Evolutionary conservation across 1,140 invertebrate genomes (phyloP).

Genomic region (Agrypnia vestita): DNA sequence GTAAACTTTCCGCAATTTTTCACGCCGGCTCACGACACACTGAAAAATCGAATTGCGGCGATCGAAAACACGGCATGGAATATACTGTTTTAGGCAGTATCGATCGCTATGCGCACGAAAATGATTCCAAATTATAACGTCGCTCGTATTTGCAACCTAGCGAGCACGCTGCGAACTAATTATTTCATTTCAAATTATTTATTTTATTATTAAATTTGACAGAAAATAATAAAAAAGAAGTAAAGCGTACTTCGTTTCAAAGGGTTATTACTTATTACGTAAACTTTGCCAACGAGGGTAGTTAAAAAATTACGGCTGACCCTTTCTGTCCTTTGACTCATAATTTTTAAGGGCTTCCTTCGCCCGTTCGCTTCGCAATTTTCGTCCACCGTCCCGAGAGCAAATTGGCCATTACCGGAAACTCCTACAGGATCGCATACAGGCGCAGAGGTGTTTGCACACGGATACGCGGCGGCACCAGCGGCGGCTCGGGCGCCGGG

Average conservation of each 20-base stretch:
- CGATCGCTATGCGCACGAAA: conserved; percentile 24
- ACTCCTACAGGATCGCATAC: conserved; percentile 36
- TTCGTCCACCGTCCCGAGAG: conserved; percentile 32
- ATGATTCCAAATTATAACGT: neutral
- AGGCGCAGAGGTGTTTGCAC: conserved; percentile 29
- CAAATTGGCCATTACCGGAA: conserved; percentile 39
- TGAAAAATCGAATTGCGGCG: conserved; percentile 38
- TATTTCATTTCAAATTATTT: too few species aligned
- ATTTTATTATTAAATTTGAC: too few species aligned
- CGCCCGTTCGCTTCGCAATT: conserved; percentile 27
- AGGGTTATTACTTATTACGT: too few species aligned
- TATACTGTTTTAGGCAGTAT: conserved; percentile 25
- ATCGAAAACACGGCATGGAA: conserved; percentile 34
- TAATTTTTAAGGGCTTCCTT: conserved; percentile 39
- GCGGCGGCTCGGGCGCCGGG: neutral
- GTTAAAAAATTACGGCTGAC: conserved; percentile 14
- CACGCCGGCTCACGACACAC: conserved; percentile 35
- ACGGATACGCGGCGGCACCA: neutral
- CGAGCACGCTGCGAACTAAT: neutral
- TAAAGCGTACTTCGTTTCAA: too few species aligned
- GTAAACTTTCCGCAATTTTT: conserved; percentile 60
- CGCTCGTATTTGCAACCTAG: neutral
- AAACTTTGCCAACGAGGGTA: neutral
- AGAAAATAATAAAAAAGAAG: too few species aligned
- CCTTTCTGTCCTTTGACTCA: neutral